Percentiles rank a stretch among this genome's conserved stretches.
These are phyloP conservation scores for Piprites chloris DNA, from an alignment of 2,113 vertebrate genomes.

Conservation along the genomic window DNA sequence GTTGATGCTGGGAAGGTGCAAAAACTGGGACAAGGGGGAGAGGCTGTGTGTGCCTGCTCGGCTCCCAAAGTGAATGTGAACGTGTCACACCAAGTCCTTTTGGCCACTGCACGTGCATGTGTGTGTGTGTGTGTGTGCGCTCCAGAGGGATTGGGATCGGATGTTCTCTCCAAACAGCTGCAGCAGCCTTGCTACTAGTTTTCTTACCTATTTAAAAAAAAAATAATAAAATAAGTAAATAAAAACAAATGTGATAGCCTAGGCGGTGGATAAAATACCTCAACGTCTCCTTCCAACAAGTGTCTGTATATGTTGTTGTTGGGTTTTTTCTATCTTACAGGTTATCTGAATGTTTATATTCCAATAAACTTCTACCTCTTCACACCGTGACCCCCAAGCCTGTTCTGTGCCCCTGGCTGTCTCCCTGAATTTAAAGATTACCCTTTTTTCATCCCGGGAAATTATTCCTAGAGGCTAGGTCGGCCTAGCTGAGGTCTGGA, in stretches of 20 bases:
- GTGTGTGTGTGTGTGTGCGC: neutral
- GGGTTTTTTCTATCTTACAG: slow-evolving; percentile 77
- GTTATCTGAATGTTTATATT: slow-evolving; percentile 83
- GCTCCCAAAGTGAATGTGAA: neutral
- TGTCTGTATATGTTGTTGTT: slow-evolving; percentile 80
- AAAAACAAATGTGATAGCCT: slow-evolving; percentile 71
- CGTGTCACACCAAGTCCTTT: neutral
- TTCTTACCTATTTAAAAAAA: slow-evolving; percentile 67
- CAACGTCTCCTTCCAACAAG: slow-evolving; percentile 77
- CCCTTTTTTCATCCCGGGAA: neutral
- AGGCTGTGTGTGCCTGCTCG: neutral
- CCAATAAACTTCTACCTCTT: slow-evolving; percentile 86
- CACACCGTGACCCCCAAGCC: neutral
- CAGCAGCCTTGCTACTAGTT: slow-evolving; percentile 39
- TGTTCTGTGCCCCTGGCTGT: neutral
- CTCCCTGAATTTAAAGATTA: neutral
- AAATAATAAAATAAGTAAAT: slow-evolving; percentile 12
- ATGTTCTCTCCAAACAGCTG: neutral
- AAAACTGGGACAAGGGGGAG: neutral
- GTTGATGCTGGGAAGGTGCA: neutral
- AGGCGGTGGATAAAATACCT: slow-evolving; percentile 80
- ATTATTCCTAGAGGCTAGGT: neutral
- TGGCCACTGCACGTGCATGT: neutral
- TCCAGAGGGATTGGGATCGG: neutral
- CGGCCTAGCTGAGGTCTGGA: neutral